Conservation (phyloP, 2,797 vertebrate genomes). For the Gymnoscopelus braueri region DNA sequence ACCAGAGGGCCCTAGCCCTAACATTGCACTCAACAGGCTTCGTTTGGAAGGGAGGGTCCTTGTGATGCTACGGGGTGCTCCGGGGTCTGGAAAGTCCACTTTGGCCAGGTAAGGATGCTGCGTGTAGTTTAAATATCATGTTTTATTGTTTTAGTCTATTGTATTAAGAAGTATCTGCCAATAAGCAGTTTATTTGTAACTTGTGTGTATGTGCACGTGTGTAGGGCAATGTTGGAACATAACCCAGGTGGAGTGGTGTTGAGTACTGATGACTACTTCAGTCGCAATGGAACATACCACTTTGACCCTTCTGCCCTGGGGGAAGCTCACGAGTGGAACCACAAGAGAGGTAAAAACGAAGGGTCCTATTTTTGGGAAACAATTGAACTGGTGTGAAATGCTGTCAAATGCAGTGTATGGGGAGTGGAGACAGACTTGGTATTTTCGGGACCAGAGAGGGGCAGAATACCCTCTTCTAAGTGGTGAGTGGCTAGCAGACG, state of each 20-base stretch:
- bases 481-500: no score
- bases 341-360: slow-evolving; percentile 86
- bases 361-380: no score
- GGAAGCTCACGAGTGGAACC: slow-evolving; percentile 96
- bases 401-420: no score
- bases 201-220: slow-evolving; percentile 25
- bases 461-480: no score
- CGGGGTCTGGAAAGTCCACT: slow-evolving; percentile 96
- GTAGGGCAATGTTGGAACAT: slow-evolving; percentile 87
- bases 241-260: slow-evolving; percentile 89
- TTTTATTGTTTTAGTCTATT: no score
- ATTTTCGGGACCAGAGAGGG: no score
- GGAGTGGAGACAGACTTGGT: no score
- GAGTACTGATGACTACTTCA: slow-evolving; percentile 95
- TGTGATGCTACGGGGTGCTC: slow-evolving; percentile 93
- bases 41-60: slow-evolving; percentile 86
- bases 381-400: no score
- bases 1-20: slow-evolving; percentile 23
- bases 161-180: not conserved
- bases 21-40: slow-evolving; percentile 43
- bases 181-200: not conserved
- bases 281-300: slow-evolving; percentile 82
- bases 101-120: slow-evolving; percentile 87
- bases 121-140: not conserved
- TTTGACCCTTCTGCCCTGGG: slow-evolving; percentile 84